Evolutionary conservation across 2,797 vertebrate genomes (phyloP).

Genomic region (Pempheris klunzingeri): DNA sequence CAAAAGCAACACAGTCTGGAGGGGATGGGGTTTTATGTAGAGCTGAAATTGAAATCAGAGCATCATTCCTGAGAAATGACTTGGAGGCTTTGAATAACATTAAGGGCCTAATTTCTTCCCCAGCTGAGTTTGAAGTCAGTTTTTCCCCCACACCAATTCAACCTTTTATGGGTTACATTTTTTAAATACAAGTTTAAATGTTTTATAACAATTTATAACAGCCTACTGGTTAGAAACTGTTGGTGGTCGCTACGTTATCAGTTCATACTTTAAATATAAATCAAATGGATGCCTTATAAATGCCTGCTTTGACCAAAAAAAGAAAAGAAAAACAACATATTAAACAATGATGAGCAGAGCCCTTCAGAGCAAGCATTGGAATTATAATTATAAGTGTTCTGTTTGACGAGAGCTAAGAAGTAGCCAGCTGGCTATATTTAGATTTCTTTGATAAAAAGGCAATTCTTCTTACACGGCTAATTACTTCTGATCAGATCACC

Average conservation of each 20-base stretch:
- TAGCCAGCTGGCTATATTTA: slow-evolving; percentile 27
- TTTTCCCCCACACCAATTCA: slow-evolving; percentile 44
- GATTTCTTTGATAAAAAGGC: slow-evolving; percentile 34
- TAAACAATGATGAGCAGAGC: neutral
- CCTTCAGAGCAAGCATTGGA: neutral
- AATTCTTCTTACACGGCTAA: slow-evolving; percentile 25
- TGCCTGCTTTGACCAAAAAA: neutral
- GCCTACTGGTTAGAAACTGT: slow-evolving; percentile 6
- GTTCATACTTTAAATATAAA: slow-evolving; percentile 13
- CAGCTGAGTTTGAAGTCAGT: slow-evolving; percentile 46
- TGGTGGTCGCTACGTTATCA: slow-evolving; percentile 4
- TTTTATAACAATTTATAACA: slow-evolving; percentile 19
- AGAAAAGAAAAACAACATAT: too few relatives aligned
- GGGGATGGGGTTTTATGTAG: slow-evolving; percentile 61
- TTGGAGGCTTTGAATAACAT: slow-evolving; percentile 72
- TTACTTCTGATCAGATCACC: slow-evolving; percentile 30
- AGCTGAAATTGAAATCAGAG: slow-evolving; percentile 66
- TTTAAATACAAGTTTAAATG: neutral
- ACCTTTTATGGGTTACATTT: slow-evolving; percentile 26
- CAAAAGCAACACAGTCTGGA: slow-evolving; percentile 71
- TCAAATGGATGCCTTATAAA: neutral
- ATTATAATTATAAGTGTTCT: neutral
- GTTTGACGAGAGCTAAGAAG: slow-evolving; percentile 25
- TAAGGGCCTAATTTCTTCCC: slow-evolving; percentile 41
- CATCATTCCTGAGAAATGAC: slow-evolving; percentile 62